These are phyloP conservation scores for Leucophenga maculata DNA, from an alignment of 2,888 invertebrate genomes.

Conservation along the genomic window DNA sequence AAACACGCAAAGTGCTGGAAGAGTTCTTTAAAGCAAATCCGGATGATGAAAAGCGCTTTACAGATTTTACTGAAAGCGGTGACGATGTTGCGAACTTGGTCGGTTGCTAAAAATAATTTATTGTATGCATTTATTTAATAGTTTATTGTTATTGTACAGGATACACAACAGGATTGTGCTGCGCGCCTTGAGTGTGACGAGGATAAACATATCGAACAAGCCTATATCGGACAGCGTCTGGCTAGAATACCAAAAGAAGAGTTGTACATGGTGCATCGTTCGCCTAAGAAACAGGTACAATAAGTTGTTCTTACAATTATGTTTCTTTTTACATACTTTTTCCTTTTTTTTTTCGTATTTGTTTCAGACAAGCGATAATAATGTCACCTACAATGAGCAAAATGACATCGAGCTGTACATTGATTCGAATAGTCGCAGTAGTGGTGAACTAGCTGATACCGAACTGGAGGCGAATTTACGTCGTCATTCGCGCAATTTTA, in stretches of 20 bases:
- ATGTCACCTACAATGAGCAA: conserved; percentile 63
- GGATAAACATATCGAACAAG: conserved; percentile 67
- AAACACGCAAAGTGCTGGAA: conserved; percentile 91
- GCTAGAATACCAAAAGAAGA: conserved; percentile 72
- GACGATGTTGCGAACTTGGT: conserved; percentile 70
- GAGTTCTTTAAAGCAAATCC: conserved; percentile 90
- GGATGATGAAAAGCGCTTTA: conserved; percentile 73
- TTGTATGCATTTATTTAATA: not conserved
- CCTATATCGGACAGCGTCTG: conserved; percentile 71
- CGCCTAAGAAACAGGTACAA: conserved; percentile 65
- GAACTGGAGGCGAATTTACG: conserved; percentile 69
- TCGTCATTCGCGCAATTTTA: conserved; percentile 85
- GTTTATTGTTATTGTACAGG: conserved; percentile 44
- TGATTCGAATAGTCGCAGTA: conserved; percentile 71
- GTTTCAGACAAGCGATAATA: conserved; percentile 52
- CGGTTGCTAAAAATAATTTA: conserved; percentile 36
- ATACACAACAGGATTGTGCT: conserved; percentile 59
- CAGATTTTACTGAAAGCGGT: conserved; percentile 68
- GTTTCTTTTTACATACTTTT: no score
- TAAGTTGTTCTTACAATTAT: conserved; percentile 19
- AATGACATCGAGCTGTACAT: conserved; percentile 72
- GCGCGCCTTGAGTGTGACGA: conserved; percentile 48
- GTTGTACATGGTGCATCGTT: conserved; percentile 68
- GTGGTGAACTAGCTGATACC: conserved; percentile 69
- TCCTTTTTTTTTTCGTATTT: no score